Evolutionary conservation across 2,113 vertebrate species (phyloP), one percentile per base, ranked within the genome.

Genomic region (Pristiophorus japonicus): DNA sequence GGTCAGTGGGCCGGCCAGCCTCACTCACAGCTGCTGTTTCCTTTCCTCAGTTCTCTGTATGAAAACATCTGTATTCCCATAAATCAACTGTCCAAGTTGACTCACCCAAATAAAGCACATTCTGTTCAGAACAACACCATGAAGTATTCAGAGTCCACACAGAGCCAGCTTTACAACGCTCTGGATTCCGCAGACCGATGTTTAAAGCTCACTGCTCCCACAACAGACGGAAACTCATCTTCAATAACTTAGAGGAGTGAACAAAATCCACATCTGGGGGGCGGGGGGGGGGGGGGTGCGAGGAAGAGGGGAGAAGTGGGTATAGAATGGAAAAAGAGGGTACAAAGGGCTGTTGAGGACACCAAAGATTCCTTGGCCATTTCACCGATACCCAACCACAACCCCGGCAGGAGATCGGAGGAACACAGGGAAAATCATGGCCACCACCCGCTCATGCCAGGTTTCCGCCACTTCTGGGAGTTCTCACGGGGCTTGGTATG

Each of bases 51-150:
- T 51, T 94, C 63, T 94, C 93, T 94, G 93, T 94, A 70, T 30
- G 93, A 73, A 94, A 94, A 94, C 93, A 94, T 94, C 93, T 94
- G 93, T 94, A 94, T 94, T 70, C 65, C 63, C 93, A 94, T 94
- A 94, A 94, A 94, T 94, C 93, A 94, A 94, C 93, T 67, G 11
- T 12, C 93, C 42, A 12, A 70, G 42, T 51, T 47, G 22, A 94
- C 93, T 8, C 70, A 51, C 93, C 24, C 93, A 70, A 94, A 94
- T 94, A 94, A 94, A 94, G 93, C 63, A 94, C 93, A 94, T 70
- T 94, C 93, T 94, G 93, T 94, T 94, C 93, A 27, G 27, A 47
- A 70, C 93, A 94, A 45, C 93, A 94, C 65, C 93, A 70, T 94
- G 65, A 70, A 67, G 66, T 47, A 73, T 70, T 94, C 24, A 45